Evolutionary conservation across 2,797 vertebrate genomes (phyloP).

Genomic region (Takifugu ocellatus): DNA sequence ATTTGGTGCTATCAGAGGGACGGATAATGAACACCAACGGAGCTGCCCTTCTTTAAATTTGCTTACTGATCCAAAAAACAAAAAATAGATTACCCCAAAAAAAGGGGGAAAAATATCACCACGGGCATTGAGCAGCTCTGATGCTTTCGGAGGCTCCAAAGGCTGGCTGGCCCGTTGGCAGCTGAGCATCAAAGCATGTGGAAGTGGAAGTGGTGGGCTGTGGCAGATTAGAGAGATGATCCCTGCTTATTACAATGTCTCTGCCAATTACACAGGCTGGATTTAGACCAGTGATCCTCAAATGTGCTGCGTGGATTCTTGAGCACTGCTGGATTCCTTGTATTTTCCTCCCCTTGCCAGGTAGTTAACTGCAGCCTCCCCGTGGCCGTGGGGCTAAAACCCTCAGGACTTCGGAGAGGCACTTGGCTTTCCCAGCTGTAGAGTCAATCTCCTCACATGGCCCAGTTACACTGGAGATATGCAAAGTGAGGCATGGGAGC

Average conservation of each 20-base stretch:
- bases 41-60: conserved; percentile 33
- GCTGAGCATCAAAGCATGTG: conserved; percentile 46
- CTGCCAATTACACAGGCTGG: conserved; percentile 63
- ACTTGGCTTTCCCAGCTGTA: conserved; percentile 25
- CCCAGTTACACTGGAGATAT: conserved; percentile 8
- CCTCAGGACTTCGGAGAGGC: conserved; percentile 34
- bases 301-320: conserved; percentile 49
- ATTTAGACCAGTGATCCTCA: conserved; percentile 54
- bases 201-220: conserved; percentile 59
- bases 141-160: conserved; percentile 31
- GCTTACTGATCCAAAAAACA: conserved; percentile 10
- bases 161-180: conserved; percentile 37
- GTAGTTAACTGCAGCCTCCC: conserved; percentile 54
- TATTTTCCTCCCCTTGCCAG: conserved; percentile 31
- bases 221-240: conserved; percentile 71
- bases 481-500: conserved; percentile 14
- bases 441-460: conserved; percentile 23
- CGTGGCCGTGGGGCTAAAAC: conserved; percentile 8
- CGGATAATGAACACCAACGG: conserved; percentile 17
- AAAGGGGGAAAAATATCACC: conserved; percentile 28
- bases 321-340: conserved; percentile 41
- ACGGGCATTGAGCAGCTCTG: conserved; percentile 28
- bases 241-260: conserved; percentile 69
- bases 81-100: conserved; percentile 12
- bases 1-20: conserved; percentile 38